These are phyloP conservation scores for Dromiciops gliroides DNA, from an alignment of 2,113 vertebrate genomes.

Conservation along the genomic window DNA sequence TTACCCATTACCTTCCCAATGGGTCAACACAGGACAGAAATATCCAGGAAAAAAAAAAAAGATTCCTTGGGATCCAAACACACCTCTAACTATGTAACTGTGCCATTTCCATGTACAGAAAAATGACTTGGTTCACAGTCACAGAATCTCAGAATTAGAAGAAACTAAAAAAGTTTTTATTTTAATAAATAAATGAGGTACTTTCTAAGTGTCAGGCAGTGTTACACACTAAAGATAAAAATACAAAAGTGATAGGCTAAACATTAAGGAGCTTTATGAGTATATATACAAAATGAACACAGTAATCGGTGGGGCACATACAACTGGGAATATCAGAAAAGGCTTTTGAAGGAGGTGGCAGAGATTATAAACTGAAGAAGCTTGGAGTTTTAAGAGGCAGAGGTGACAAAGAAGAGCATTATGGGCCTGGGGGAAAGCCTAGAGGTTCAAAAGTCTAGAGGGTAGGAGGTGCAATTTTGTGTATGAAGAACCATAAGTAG, in stretches of 20 bases:
- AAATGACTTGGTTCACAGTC: not conserved
- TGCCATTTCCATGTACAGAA: not conserved
- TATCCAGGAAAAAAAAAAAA: not conserved
- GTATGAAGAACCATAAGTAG: not conserved
- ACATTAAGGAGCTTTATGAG: not conserved
- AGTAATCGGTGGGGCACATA: not conserved
- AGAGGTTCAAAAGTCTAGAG: not conserved
- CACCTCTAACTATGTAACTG: not conserved
- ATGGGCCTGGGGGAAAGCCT: not conserved
- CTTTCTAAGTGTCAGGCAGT: not conserved
- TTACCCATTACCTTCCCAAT: not conserved
- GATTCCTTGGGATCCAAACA: not conserved
- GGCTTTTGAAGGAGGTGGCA: not conserved
- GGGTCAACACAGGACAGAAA: not conserved
- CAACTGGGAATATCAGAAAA: not conserved
- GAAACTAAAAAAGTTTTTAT: not conserved
- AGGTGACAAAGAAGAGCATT: not conserved
- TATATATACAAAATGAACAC: not conserved
- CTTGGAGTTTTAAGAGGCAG: not conserved
- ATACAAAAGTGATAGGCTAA: not conserved
- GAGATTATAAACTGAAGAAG: not conserved
- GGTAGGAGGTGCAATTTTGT: not conserved
- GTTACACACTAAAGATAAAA: not conserved
- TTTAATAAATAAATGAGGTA: not conserved
- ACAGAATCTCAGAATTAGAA: not conserved